Conservation (phyloP, 1,140 invertebrate genomes). For the Drosophila bocki region DNA sequence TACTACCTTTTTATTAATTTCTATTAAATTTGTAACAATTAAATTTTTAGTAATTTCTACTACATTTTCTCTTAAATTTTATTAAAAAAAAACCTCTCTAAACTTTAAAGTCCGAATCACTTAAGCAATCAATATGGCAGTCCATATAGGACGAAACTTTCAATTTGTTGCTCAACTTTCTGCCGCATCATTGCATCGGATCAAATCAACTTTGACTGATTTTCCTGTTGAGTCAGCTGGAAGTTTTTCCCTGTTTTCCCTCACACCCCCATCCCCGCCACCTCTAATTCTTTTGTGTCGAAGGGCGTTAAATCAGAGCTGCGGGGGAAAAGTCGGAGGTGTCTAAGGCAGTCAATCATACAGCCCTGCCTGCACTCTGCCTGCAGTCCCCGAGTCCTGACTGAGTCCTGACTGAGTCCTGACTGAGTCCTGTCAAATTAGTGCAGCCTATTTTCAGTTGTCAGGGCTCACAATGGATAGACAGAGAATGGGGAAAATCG, state of each 20-base stretch:
- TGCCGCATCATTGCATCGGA: conserved; percentile 39
- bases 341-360: conserved; percentile 42
- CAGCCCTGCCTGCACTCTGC: conserved; percentile 16
- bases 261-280: no score
- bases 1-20: no score
- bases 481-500: not conserved
- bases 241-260: conserved; percentile 6
- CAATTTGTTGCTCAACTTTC: conserved; percentile 41
- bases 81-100: no score
- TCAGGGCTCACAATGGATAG: conserved; percentile 1
- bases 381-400: conserved; percentile 11
- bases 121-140: not conserved
- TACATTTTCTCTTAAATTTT: not conserved
- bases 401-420: not conserved
- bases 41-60: not conserved
- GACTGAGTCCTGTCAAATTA: conserved; percentile 55
- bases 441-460: conserved; percentile 42
- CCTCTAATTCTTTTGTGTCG: conserved; percentile 18
- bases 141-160: conserved; percentile 4
- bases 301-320: conserved; percentile 10
- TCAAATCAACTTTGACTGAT: conserved; percentile 46
- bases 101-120: not conserved
- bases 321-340: conserved; percentile 5
- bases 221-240: conserved; percentile 46
- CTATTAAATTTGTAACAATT: no score